Conservation (phyloP, 2,888 invertebrate species). For the Neocrepidodera transversa region DNA sequence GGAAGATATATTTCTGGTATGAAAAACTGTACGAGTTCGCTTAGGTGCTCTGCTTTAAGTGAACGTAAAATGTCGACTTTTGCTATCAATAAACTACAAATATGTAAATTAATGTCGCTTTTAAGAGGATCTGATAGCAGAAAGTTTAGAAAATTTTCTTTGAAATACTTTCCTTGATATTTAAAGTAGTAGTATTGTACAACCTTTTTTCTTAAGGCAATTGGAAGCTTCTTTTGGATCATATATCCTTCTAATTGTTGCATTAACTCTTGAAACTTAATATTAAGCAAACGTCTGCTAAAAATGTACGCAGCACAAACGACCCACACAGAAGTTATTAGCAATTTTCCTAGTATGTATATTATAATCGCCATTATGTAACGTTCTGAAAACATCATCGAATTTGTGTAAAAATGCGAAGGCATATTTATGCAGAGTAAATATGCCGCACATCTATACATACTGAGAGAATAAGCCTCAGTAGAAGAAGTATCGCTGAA, state of each 20-base stretch:
- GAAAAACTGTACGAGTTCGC: conserved; percentile 63
- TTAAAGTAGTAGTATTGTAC: conserved; percentile 57
- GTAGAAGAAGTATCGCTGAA: not conserved
- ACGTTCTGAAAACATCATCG: not conserved
- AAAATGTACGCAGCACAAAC: conserved; percentile 15
- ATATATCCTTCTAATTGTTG: conserved; percentile 57
- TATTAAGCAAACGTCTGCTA: conserved; percentile 42
- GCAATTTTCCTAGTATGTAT: conserved; percentile 8
- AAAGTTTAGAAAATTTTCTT: conserved; percentile 53
- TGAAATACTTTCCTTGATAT: conserved; percentile 58
- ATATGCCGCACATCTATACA: not conserved
- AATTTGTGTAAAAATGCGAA: not conserved
- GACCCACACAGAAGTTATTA: conserved; percentile 23
- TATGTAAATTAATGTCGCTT: conserved; percentile 64
- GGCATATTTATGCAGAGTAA: not conserved
- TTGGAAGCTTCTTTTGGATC: conserved; percentile 56
- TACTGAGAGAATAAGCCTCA: not conserved
- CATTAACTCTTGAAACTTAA: conserved; percentile 58
- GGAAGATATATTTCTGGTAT: conserved; percentile 67
- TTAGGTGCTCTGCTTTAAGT: conserved; percentile 61
- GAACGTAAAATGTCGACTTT: conserved; percentile 64
- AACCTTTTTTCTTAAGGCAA: conserved; percentile 54
- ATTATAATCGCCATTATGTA: not conserved
- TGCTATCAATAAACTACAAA: conserved; percentile 64
- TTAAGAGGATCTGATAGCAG: conserved; percentile 42